phyloP scores from a whole-genome alignment of 2,797 vertebrate genomes.

The Malurus leucopterus region DNA sequence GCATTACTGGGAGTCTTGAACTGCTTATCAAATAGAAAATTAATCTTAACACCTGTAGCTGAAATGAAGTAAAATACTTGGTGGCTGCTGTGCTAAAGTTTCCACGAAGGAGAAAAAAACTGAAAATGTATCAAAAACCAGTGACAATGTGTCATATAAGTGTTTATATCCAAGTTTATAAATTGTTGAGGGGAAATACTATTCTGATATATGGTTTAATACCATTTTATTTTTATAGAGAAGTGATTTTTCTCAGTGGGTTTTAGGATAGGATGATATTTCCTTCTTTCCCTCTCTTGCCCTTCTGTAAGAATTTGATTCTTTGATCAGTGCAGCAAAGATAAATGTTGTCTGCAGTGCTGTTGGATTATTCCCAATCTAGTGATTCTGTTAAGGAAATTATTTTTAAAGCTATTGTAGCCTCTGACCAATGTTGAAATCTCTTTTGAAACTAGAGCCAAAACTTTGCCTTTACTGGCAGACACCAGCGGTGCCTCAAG shows the following conservation, averaged over 20 bases:
- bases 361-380: neutral
- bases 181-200: neutral
- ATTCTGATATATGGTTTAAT: neutral
- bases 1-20: neutral
- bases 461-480: neutral
- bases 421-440: neutral
- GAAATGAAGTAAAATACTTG: neutral
- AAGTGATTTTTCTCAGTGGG: neutral
- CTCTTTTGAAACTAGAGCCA: neutral
- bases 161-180: neutral
- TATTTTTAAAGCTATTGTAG: neutral
- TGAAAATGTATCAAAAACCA: neutral
- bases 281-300: rapidly evolving
- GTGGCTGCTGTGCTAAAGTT: neutral
- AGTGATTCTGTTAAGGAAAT: neutral
- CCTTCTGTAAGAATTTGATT: neutral
- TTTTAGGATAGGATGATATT: neutral
- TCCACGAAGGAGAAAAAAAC: neutral
- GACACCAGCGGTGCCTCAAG: neutral
- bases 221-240: neutral
- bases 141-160: neutral
- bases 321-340: neutral
- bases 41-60: neutral
- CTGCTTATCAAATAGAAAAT: neutral
- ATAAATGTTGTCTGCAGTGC: neutral